phyloP scores from a whole-genome alignment of 2,113 vertebrate genomes.

The Cephalopholis sonnerati region DNA sequence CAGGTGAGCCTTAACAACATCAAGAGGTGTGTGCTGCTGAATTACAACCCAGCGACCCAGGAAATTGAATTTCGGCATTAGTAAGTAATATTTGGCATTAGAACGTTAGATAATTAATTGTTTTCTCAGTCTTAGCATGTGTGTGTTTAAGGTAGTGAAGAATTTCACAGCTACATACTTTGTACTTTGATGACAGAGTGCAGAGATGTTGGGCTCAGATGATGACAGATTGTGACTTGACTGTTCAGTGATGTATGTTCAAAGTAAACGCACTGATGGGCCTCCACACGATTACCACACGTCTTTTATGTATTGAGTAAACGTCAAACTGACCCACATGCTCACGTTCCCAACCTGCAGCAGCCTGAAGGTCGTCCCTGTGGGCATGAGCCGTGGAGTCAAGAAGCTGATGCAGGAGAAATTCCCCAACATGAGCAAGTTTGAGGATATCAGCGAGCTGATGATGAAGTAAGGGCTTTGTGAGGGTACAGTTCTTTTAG shows the following conservation, averaged over 20 bases:
- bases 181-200: neutral
- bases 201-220: constrained; percentile 52
- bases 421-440: constrained; percentile 93
- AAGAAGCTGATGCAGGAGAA: constrained; percentile 96
- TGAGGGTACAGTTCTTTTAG: neutral
- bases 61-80: constrained; percentile 93
- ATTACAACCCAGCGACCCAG: constrained; percentile 84
- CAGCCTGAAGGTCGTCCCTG: constrained; percentile 94
- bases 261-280: constrained; percentile 90
- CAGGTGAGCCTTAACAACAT: constrained; percentile 93
- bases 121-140: neutral
- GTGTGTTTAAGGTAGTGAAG: too few relatives aligned
- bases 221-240: constrained; percentile 84
- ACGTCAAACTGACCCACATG: neutral
- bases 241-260: constrained; percentile 81
- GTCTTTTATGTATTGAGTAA: rapidly evolving
- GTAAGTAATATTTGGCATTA: constrained; percentile 83
- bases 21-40: constrained; percentile 92
- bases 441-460: constrained; percentile 95
- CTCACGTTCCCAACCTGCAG: constrained; percentile 72
- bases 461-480: constrained; percentile 88
- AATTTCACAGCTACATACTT: too few relatives aligned
- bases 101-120: neutral
- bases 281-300: neutral
- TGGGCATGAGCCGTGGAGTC: constrained; percentile 92